Base-by-base conservation (phyloP, 2,113 vertebrate species). In the Pangasianodon hypophthalmus region DNA sequence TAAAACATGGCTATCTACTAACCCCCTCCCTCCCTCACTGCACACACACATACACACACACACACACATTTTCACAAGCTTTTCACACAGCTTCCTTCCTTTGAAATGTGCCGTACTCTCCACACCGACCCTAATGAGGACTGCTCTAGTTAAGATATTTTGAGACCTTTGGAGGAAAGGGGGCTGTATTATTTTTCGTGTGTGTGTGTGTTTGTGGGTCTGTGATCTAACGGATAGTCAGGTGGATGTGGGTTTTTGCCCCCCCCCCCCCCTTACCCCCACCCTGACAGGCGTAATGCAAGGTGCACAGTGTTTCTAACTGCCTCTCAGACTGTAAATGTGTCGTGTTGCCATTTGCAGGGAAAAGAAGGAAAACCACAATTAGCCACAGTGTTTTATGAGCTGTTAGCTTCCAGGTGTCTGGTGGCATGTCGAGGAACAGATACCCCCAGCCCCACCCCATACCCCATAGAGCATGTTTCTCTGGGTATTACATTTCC, bases 341-440 rank as follows among this genome's bases (percentile, higher is more conserved):
- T 95, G 94, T 92, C 90, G 69, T 48, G 86, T 92, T 94, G 92
- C 90, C 93, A 91, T 94, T 93, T 91, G 93, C 92, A 82, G 89
- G 94, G 91, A 92, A 92, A 91, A 93, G 92, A 93, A 94, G 93
- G 92, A 95, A 95, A 95, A 93, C 94, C 94, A 93, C 94, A 94
- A 93, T 95, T 95, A 93, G 93, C 89, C 92, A 91, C 94, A 88
- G 93, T 94, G 93, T 95, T 96, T 96, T 94, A 96, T 95, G 94
- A 94, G 93, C 89, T 94, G 95, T 92, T 93, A 86, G 93, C 88
- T 90, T 91, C 91, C 93, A 93, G 92, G 92, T 94, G 93, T 93
- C 93, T 71, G 92, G 92, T 94, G 93, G 94, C 89, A 94, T 90
- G 92, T 88, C 93, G 92, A 93, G 94, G 75, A 92, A 89, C 92